Evolutionary conservation across 2,797 vertebrate species (phyloP).

Genomic region (Gephyroberyx darwinii): DNA sequence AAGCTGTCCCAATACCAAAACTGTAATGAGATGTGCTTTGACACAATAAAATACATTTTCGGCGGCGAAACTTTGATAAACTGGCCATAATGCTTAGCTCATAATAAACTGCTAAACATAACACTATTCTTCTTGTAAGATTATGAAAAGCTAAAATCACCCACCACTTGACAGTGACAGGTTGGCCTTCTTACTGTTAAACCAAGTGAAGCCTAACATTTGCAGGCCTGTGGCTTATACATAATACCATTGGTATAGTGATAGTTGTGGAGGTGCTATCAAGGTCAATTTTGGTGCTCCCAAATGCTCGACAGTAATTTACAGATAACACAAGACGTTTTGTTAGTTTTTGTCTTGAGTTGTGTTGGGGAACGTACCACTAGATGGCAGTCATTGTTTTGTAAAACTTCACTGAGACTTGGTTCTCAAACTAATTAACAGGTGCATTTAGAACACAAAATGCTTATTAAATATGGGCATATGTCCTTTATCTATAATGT

Average conservation of each 20-base stretch:
- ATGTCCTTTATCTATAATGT: not conserved
- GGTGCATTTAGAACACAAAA: not conserved
- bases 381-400: constrained; percentile 56
- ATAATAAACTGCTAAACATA: too few species aligned
- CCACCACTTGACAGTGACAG: too few species aligned
- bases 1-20: too few species aligned
- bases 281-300: too few species aligned
- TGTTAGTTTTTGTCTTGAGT: not conserved
- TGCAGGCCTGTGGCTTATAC: not conserved
- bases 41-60: too few species aligned
- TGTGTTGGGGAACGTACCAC: constrained; percentile 20
- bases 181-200: not conserved
- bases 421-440: not conserved
- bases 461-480: not conserved
- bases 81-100: too few species aligned
- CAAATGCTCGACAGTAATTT: not conserved
- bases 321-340: not conserved
- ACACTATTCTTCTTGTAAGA: too few species aligned
- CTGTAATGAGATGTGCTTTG: too few species aligned
- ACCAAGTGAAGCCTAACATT: not conserved
- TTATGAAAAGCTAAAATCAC: too few species aligned
- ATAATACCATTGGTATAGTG: not conserved
- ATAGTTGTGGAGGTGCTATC: too few species aligned
- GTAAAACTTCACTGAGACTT: not conserved
- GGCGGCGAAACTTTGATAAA: too few species aligned